A percentile compares a stretch with the other conserved stretches of the same genome.
Evolutionary conservation across 2,113 vertebrate species (phyloP).

Genomic region (Baryphthengus martii): DNA sequence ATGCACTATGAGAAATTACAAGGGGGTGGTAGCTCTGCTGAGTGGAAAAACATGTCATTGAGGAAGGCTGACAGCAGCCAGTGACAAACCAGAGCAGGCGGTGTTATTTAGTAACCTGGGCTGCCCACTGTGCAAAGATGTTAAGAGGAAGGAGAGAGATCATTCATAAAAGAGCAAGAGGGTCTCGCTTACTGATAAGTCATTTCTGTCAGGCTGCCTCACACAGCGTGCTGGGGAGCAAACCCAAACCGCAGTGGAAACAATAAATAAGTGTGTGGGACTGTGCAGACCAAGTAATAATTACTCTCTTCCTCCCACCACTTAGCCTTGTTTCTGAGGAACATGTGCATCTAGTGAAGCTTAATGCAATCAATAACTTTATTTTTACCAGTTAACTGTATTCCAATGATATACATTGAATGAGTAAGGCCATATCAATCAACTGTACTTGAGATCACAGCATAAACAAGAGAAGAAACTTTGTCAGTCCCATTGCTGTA

Average conservation of each 20-base stretch:
- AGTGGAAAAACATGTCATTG: background rate
- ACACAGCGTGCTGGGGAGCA: background rate
- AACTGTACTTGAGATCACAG: background rate
- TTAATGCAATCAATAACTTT: background rate
- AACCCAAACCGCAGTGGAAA: background rate
- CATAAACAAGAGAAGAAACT: background rate
- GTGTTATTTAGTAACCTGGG: background rate
- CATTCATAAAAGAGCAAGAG: conserved; percentile 39
- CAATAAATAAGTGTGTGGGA: background rate
- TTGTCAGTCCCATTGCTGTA: background rate
- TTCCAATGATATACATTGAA: background rate
- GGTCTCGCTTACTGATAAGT: background rate
- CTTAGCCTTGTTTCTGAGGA: background rate
- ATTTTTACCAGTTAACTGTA: background rate
- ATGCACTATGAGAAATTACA: background rate
- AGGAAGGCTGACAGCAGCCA: background rate
- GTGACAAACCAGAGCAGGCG: background rate
- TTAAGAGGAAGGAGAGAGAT: background rate
- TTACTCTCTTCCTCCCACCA: background rate
- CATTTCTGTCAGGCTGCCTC: background rate
- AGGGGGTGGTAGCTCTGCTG: background rate
- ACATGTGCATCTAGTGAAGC: background rate
- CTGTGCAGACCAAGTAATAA: background rate
- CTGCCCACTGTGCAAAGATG: accelerated
- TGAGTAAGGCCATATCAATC: background rate